Evolutionary conservation across 2,113 vertebrate genomes (phyloP).

Genomic region (Fulica atra): DNA sequence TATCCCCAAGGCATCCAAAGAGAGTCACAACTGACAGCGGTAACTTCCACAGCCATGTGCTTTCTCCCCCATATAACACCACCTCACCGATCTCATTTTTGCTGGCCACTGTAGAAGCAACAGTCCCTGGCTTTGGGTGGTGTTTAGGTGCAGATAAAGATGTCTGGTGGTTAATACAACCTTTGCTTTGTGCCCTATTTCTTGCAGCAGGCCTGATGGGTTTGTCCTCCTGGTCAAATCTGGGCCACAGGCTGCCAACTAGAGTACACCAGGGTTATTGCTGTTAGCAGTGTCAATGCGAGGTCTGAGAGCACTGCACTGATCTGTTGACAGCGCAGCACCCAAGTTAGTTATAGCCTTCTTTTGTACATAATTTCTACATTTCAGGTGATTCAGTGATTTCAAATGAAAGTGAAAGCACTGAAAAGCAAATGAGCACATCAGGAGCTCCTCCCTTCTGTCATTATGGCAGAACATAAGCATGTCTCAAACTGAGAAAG

Average conservation of each 20-base stretch:
- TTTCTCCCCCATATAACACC: neutral
- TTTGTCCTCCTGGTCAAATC: neutral
- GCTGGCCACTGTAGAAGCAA: neutral
- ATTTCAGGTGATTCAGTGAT: neutral
- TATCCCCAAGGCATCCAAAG: neutral
- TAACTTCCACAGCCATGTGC: neutral
- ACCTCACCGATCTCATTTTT: neutral
- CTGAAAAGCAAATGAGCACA: neutral
- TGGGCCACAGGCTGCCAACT: neutral
- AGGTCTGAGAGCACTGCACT: neutral
- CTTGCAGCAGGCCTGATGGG: neutral
- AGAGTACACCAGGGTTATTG: neutral
- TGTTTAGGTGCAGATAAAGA: neutral
- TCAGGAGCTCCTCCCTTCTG: neutral
- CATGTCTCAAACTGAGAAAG: neutral
- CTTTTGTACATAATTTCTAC: neutral
- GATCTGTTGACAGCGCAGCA: neutral
- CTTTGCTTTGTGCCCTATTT: neutral
- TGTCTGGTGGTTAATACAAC: neutral
- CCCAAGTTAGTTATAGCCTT: neutral
- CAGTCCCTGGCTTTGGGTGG: neutral
- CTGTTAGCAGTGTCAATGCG: rapidly evolving
- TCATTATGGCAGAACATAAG: neutral
- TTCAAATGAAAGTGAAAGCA: neutral
- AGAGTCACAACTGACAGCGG: neutral